Base-by-base conservation (phyloP, 2,797 vertebrate species). In the Rallus crepitans region DNA sequence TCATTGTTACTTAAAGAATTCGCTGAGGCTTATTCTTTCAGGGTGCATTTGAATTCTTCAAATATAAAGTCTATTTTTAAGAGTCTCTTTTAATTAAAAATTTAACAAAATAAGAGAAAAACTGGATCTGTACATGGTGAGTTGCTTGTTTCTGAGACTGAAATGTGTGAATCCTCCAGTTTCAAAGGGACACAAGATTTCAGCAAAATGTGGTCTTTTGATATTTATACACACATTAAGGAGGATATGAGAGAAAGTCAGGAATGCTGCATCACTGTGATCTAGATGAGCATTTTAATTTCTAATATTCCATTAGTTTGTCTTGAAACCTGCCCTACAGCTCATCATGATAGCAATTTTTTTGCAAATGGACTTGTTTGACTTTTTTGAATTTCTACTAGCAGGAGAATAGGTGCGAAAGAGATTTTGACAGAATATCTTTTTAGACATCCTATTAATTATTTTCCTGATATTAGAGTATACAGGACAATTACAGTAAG, bases 101-200 rank as follows among this genome's bases (percentile, higher is more conserved):
- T 17, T 3, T 24, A 70, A 31, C 15, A 83, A 72, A 66, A 16
- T 2, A 42, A 21, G 16, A 60, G 7, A 21, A 84, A 75, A 66
- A n/a, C 5, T 50, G 13, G 8, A 31, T 59, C 42, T 1, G 2
- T 37, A 13, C 12, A 28, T 15, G 8, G 12, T 20, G 42, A 47
- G 7, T 82, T 68, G 20, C 15, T 5, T n/a, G 0, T n/a, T 92
- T 71, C 30, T 21, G 21, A 39, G 39, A 27, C 10, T 47, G 5
- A 61, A 31, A 53, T 0, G 1, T 35, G 4, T 30, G 23, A 75
- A 23, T 75, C 66, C 25, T 73, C 1, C 2, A 19, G 2, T 39
- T 81, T 83, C 0, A 0, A 57, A 50, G 13, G 35, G 86, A 30
- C 11, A 20, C 2, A 4, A 27, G 5, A 2, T 77, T 91, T 71